phyloP scores from a whole-genome alignment of 2,113 vertebrate genomes.

The Cavia porcellus region DNA sequence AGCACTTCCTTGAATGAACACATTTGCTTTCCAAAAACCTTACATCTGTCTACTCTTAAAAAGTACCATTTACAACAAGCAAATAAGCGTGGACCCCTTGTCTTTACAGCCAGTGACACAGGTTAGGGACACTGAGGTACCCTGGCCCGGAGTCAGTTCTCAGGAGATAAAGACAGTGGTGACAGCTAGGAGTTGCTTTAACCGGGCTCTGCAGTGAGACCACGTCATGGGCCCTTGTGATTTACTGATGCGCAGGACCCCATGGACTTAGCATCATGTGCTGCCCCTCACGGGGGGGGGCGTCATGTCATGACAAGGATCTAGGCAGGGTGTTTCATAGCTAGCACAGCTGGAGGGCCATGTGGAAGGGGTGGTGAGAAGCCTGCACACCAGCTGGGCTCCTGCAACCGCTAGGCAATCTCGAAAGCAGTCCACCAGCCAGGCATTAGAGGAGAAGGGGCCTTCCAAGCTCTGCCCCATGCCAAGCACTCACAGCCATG shows the following conservation, averaged over 20 bases:
- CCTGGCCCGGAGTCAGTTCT: neutral
- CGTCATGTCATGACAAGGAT: neutral
- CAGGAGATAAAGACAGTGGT: neutral
- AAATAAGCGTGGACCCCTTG: neutral
- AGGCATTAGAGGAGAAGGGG: neutral
- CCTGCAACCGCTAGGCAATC: rapidly evolving
- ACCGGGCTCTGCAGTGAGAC: neutral
- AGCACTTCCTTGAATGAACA: neutral
- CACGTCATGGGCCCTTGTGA: neutral
- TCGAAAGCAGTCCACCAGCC: neutral
- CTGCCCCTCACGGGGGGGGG: neutral
- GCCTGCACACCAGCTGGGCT: neutral
- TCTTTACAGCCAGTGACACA: neutral
- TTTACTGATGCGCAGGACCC: neutral
- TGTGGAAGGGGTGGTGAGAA: rapidly evolving
- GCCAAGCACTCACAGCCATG: neutral
- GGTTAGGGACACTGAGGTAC: neutral
- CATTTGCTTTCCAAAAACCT: neutral
- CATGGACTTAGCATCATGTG: neutral
- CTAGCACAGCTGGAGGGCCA: too few relatives aligned
- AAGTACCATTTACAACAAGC: neutral
- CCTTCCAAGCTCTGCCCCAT: neutral
- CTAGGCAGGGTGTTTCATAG: neutral
- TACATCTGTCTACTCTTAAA: neutral
- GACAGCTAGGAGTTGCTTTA: neutral